phyloP scores from a whole-genome alignment of 2,888 invertebrate species.

The Sicus ferrugineus region DNA sequence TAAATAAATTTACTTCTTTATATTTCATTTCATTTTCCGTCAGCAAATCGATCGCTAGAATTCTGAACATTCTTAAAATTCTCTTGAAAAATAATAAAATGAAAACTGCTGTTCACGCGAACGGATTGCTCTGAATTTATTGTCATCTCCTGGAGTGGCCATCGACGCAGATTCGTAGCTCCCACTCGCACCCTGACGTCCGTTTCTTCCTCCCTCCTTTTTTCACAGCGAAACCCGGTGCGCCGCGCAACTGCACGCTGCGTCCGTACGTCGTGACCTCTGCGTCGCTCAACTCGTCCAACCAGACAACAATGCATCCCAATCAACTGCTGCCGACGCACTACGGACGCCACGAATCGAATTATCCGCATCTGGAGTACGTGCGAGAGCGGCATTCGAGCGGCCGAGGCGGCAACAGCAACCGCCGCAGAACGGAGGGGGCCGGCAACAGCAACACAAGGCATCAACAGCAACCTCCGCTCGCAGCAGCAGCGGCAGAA shows the following conservation, averaged over 20 bases:
- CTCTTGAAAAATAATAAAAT: too few relatives aligned
- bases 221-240: constrained; percentile 76
- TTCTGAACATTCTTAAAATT: too few relatives aligned
- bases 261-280: constrained; percentile 70
- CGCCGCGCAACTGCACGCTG: constrained; percentile 86
- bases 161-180: too few relatives aligned
- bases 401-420: background rate
- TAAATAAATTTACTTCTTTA: too few relatives aligned
- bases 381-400: constrained; percentile 61
- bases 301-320: constrained; percentile 65
- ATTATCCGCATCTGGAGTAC: constrained; percentile 64
- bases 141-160: too few relatives aligned
- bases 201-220: too few relatives aligned
- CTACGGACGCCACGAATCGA: constrained; percentile 63
- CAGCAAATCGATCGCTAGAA: too few relatives aligned
- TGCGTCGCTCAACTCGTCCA: constrained; percentile 65
- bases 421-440: constrained; percentile 6
- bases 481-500: constrained; percentile 37
- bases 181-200: too few relatives aligned
- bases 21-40: too few relatives aligned
- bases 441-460: constrained; percentile 6
- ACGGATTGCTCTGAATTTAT: too few relatives aligned
- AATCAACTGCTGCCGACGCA: constrained; percentile 63
- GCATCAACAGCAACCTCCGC: constrained; percentile 2
- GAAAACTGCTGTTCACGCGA: too few relatives aligned